A percentile compares a stretch with the other conserved stretches of the same genome.
These are phyloP conservation scores for Rhagologus leucostigma DNA, from an alignment of 2,113 vertebrate species.

Conservation along the genomic window DNA sequence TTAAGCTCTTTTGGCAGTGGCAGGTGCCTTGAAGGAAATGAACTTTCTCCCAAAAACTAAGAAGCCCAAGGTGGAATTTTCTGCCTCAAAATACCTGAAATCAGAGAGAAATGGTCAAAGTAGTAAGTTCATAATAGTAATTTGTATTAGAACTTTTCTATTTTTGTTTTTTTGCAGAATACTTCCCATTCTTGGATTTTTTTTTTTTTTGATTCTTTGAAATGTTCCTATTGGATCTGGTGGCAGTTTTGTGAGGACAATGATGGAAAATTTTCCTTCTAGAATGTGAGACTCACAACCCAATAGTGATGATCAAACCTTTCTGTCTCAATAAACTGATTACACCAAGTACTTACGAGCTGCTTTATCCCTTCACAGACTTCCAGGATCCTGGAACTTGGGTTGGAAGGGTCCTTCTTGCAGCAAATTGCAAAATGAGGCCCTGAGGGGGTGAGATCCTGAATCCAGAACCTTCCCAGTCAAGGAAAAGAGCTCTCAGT, in stretches of 20 bases:
- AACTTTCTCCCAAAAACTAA: background rate
- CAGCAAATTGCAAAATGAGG: slow-evolving; percentile 42
- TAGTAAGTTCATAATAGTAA: background rate
- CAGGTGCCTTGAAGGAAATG: background rate
- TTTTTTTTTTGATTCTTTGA: background rate
- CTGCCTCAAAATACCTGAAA: background rate
- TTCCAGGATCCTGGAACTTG: background rate
- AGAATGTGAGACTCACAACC: background rate
- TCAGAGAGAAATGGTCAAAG: background rate
- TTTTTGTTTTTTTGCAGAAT: background rate
- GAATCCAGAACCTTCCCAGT: background rate
- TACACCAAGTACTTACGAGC: background rate
- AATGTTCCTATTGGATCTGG: background rate
- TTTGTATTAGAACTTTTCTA: background rate
- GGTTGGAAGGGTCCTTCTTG: background rate
- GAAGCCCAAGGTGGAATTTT: background rate
- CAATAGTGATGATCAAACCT: background rate
- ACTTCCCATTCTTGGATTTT: background rate
- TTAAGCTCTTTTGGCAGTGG: background rate
- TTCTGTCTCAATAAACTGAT: background rate
- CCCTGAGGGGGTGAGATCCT: background rate
- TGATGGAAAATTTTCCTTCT: background rate
- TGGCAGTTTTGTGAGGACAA: background rate
- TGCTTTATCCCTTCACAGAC: background rate
- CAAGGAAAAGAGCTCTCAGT: background rate